phyloP scores from a whole-genome alignment of 1,140 invertebrate species.

The Panonychus citri region DNA sequence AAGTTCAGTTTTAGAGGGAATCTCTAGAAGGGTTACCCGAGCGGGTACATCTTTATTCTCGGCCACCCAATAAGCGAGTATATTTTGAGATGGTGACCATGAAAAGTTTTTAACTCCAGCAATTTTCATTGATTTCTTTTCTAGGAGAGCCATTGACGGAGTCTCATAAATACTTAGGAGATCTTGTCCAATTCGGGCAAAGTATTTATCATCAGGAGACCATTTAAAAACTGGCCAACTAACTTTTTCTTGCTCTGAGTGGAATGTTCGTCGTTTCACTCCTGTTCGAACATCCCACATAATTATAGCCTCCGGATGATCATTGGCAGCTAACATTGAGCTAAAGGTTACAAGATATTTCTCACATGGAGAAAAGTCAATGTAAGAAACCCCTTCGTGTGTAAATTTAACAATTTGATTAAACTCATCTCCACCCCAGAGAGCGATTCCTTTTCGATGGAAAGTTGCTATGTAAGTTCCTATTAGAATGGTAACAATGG shows the following conservation, averaged over 20 bases:
- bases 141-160: slow-evolving; percentile 67
- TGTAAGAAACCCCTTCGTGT: slow-evolving; percentile 72
- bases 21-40: slow-evolving; percentile 27
- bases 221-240: slow-evolving; percentile 86
- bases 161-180: slow-evolving; percentile 85
- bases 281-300: slow-evolving; percentile 83
- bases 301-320: slow-evolving; percentile 38
- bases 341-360: slow-evolving; percentile 83
- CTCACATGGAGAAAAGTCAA: slow-evolving; percentile 94
- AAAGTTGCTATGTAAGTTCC: slow-evolving; percentile 91
- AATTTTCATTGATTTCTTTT: slow-evolving; percentile 85
- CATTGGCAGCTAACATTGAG: slow-evolving; percentile 23
- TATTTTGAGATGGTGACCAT: slow-evolving; percentile 92
- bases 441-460: slow-evolving; percentile 74
- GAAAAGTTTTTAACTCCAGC: slow-evolving; percentile 74
- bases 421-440: slow-evolving; percentile 91
- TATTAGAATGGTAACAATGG: slow-evolving; percentile 22
- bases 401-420: slow-evolving; percentile 69
- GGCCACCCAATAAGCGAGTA: slow-evolving; percentile 93
- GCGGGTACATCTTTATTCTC: slow-evolving; percentile 63
- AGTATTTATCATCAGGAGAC: slow-evolving; percentile 90
- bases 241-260: slow-evolving; percentile 35
- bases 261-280: slow-evolving; percentile 72
- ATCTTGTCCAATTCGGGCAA: slow-evolving; percentile 50
- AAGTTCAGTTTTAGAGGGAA: slow-evolving; percentile 52